Evolutionary conservation across 2,888 invertebrate species (phyloP).

Genomic region (Phrixothrix hirtus): DNA sequence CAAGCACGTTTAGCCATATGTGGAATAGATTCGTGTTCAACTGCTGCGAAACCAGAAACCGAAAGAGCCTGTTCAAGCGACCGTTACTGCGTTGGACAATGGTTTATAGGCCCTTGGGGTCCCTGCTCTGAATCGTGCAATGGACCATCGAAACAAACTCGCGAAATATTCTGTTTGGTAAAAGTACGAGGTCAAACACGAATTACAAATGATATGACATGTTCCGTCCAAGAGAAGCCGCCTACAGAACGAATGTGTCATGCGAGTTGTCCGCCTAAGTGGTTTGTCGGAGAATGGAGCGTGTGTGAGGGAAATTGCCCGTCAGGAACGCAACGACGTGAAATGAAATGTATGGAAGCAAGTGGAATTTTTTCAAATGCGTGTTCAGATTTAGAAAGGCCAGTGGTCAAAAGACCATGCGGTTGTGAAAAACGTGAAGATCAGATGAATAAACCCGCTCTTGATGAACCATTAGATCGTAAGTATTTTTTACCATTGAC

Average conservation of each 20-base stretch:
- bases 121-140: constrained; percentile 62
- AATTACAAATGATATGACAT: constrained; percentile 63
- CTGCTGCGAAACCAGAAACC: constrained; percentile 62
- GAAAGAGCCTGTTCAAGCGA: constrained; percentile 71
- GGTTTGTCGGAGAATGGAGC: constrained; percentile 78
- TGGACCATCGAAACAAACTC: constrained; percentile 63
- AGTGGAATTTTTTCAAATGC: constrained; percentile 52
- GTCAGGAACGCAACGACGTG: constrained; percentile 49
- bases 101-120: constrained; percentile 83
- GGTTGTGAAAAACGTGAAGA: constrained; percentile 46
- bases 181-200: constrained; percentile 61
- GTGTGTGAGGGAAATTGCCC: constrained; percentile 50
- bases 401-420: constrained; percentile 61
- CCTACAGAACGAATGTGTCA: constrained; percentile 66
- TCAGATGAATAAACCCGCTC: constrained; percentile 45
- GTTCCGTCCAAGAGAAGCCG: constrained; percentile 65
- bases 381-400: constrained; percentile 60
- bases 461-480: constrained; percentile 54
- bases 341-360: constrained; percentile 51
- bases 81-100: constrained; percentile 73
- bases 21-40: constrained; percentile 63
- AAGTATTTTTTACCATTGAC: too few relatives aligned
- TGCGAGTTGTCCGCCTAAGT: constrained; percentile 67
- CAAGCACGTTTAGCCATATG: constrained; percentile 77
- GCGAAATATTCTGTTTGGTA: constrained; percentile 65